Percentiles rank a stretch among this genome's conserved stretches.
Evolutionary conservation across 92 coral and sea anemone genomes (phyloP).

Genomic region (Parazoanthus darwini): DNA sequence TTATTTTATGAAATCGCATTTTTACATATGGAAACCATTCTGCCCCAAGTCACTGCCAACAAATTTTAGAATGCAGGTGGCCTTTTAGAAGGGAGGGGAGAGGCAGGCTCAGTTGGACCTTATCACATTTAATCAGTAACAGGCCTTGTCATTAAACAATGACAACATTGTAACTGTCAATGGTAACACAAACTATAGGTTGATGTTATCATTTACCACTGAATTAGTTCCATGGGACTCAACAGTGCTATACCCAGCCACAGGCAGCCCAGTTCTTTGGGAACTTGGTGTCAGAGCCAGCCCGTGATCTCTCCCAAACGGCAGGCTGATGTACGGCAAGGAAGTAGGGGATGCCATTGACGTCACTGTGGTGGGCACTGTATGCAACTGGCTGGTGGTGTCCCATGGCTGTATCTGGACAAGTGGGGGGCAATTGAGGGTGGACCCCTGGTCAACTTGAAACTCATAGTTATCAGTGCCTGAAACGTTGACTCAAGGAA

Average conservation of each 20-base stretch:
- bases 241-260: constrained; percentile 36
- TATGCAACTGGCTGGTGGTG: constrained; percentile 45
- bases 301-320: constrained; percentile 41
- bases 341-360: constrained; percentile 50
- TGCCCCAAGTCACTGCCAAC: too few relatives aligned
- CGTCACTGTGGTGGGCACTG: constrained; percentile 33
- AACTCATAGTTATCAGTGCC: constrained; percentile 83
- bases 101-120: too few relatives aligned
- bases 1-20: too few relatives aligned
- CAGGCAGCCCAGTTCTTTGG: constrained; percentile 62
- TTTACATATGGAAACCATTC: too few relatives aligned
- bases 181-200: background rate
- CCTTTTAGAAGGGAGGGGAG: too few relatives aligned
- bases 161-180: background rate
- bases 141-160: background rate
- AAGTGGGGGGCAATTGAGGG: constrained; percentile 61
- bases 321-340: constrained; percentile 70
- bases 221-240: constrained; percentile 56
- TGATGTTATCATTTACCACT: constrained; percentile 26
- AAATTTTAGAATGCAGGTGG: too few relatives aligned
- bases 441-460: constrained; percentile 57
- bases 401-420: constrained; percentile 57
- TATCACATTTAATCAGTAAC: too few relatives aligned
- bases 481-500: constrained; percentile 49
- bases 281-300: constrained; percentile 57